Evolutionary conservation across 1,140 invertebrate species (phyloP), one percentile per base, ranked within the genome.

Genomic region (Drosophila pruinosa): DNA sequence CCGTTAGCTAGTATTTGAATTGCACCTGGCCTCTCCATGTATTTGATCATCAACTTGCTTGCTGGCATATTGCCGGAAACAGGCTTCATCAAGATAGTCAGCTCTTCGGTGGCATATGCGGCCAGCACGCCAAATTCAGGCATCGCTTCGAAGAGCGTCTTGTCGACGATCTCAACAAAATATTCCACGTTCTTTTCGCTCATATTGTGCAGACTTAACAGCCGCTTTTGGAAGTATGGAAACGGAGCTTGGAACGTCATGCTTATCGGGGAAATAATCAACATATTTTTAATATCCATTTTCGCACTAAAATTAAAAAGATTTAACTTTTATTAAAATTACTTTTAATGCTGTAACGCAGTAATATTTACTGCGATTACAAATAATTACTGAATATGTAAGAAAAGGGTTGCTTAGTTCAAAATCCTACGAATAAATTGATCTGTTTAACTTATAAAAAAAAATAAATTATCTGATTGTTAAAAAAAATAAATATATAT

Each of bases 201-300:
- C 47, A 72, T 7, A 54, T 79, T 79, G 1, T 75, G 31, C 38
- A 78, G 31, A 5, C 48, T 57, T 12, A 79, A 19, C 4, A 65
- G 31, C 4, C 77, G 77, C 26, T 53, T 65, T 12, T 79, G 77
- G 1, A 17, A 12, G 15, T 65, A 31, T n/a, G 17, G n/a, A 17
- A 71, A 43, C 1, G 75, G 64, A 3, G 65, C 43, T 17, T 58
- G 75, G 3, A 79, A 79, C 28, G 41, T 70, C 0, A 79, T 2
- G 8, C 15, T 62, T 5, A 17, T 2, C 0, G 71, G 75, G 12
- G 64, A 65, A 0, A 78, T 39, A 43, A 78, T 53, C 1, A 79
- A 12, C 6, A 15, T 3, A 4, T 8, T 12, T 2, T 3, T 5
- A 2, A 47, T 21, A 14, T 47, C 3, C 43, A 47, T 41, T 19